A percentile compares a stretch with the other conserved stretches of the same genome.
These are phyloP conservation scores for Sympetrum striolatum DNA, from an alignment of 2,888 invertebrate genomes.

Conservation along the genomic window DNA sequence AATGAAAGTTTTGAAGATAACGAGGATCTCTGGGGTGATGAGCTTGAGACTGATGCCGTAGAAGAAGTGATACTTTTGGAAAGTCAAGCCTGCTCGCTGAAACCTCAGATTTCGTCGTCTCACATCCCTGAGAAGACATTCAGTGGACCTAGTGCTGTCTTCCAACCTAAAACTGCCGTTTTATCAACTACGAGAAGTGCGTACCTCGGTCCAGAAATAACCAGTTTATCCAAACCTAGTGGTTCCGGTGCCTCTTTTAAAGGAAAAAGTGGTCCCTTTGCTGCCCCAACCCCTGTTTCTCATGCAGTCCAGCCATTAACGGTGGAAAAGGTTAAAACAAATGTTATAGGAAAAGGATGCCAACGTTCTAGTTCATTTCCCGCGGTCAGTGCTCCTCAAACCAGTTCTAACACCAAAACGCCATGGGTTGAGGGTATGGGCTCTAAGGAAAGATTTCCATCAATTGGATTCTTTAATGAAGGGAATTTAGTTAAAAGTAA, in stretches of 20 bases:
- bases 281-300: background rate
- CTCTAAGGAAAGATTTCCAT: background rate
- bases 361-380: background rate
- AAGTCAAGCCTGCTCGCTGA: background rate
- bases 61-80: background rate
- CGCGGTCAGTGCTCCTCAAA: background rate
- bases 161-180: background rate
- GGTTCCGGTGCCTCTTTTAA: background rate
- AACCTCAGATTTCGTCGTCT: background rate
- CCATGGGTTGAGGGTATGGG: background rate
- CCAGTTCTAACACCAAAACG: background rate
- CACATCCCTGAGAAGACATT: background rate
- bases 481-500: background rate
- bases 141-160: background rate
- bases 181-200: background rate
- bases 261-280: background rate
- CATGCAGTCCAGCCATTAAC: background rate
- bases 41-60: background rate
- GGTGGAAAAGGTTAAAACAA: constrained; percentile 13
- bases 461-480: background rate
- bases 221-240: background rate
- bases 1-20: constrained; percentile 28
- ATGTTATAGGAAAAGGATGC: constrained; percentile 15
- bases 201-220: background rate
- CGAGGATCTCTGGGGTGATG: constrained; percentile 23